A percentile compares a stretch with the other conserved stretches of the same genome.
Conservation (phyloP, 2,797 vertebrate species). For the Anomalospiza imberbis region DNA sequence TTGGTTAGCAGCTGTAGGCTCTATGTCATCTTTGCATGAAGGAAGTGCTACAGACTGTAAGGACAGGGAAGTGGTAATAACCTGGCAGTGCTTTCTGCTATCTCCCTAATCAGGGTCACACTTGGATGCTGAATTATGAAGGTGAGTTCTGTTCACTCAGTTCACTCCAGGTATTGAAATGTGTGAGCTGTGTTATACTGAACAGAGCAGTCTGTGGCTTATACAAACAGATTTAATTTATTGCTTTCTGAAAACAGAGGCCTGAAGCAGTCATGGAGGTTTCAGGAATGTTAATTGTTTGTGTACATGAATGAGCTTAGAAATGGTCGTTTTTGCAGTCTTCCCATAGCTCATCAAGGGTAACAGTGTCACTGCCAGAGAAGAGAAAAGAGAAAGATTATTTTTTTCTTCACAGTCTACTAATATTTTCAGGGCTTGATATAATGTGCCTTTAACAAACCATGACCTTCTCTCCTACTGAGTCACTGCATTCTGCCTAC, state of each 20-base stretch:
- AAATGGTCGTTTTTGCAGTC: constrained; percentile 37
- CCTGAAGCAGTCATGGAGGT: constrained; percentile 17
- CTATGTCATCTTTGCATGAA: neutral
- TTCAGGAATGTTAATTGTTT: constrained; percentile 59
- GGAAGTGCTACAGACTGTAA: neutral
- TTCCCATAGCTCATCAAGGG: constrained; percentile 47
- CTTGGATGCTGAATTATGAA: neutral
- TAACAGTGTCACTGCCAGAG: constrained; percentile 38
- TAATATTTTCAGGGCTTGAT: constrained; percentile 61
- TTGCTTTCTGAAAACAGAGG: constrained; percentile 23
- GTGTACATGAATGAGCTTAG: constrained; percentile 49
- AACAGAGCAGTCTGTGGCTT: neutral
- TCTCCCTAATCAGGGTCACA: neutral
- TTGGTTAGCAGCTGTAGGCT: neutral
- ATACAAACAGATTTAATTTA: constrained; percentile 49
- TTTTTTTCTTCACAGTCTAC: neutral
- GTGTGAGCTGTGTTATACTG: neutral
- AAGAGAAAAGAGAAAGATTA: neutral
- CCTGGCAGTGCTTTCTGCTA: neutral
- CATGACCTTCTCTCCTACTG: constrained; percentile 61
- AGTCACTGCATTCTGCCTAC: constrained; percentile 49
- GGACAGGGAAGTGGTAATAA: neutral
- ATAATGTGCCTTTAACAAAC: constrained; percentile 68
- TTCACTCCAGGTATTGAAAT: neutral
- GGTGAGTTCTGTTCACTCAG: neutral